phyloP scores from a whole-genome alignment of 1,140 invertebrate genomes.

The Fopius arisanus region DNA sequence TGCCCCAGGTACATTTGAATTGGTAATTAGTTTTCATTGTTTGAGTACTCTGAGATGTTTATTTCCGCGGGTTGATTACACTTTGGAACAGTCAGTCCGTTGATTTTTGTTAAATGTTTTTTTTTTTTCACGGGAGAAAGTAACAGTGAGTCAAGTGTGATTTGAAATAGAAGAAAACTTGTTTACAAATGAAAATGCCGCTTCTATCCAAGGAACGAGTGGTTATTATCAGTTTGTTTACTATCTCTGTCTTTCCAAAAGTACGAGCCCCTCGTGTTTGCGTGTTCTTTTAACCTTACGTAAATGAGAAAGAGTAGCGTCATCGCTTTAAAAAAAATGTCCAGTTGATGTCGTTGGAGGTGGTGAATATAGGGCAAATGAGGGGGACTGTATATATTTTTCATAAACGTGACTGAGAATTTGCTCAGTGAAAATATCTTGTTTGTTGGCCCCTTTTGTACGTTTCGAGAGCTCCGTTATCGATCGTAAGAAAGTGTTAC shows the following conservation, averaged over 20 bases:
- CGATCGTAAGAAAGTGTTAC: slow-evolving; percentile 21
- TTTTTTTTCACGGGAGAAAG: not conserved
- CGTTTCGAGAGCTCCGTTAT: slow-evolving; percentile 12
- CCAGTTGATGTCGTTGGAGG: not conserved
- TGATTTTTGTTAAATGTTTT: not conserved
- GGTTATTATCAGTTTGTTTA: too few relatives aligned
- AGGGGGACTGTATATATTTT: not conserved
- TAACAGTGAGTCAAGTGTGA: not conserved
- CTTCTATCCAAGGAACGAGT: too few relatives aligned
- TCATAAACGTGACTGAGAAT: slow-evolving; percentile 4
- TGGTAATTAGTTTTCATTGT: not conserved
- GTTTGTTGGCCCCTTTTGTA: slow-evolving; percentile 19
- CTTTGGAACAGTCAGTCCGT: not conserved
- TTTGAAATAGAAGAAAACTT: not conserved
- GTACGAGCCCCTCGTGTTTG: not conserved
- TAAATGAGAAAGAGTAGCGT: not conserved
- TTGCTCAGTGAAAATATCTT: slow-evolving; percentile 1
- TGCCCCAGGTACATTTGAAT: not conserved
- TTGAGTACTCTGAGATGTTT: not conserved
- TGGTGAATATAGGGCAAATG: not conserved
- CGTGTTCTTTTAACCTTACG: not conserved
- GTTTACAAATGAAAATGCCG: not conserved
- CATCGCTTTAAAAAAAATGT: not conserved
- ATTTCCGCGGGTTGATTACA: slow-evolving; percentile 1
- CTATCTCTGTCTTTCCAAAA: not conserved